phyloP scores from a whole-genome alignment of 2,888 invertebrate genomes.

The Acanthosepion pharaonis region DNA sequence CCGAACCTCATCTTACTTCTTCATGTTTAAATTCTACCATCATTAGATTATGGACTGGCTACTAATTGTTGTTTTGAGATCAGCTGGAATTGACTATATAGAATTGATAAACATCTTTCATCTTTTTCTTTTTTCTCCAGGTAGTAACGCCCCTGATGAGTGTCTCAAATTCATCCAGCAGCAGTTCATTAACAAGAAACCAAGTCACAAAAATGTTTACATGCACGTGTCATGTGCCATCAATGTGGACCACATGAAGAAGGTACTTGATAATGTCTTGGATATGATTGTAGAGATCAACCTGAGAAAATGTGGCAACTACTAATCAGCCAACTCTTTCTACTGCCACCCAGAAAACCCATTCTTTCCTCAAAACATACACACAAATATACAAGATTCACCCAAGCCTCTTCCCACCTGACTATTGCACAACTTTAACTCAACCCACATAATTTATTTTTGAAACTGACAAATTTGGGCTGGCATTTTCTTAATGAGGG shows the following conservation, averaged over 20 bases:
- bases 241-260: constrained; percentile 73
- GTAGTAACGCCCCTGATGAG: constrained; percentile 65
- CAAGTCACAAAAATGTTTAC: constrained; percentile 72
- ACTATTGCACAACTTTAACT: neutral
- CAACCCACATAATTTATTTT: neutral
- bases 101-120: too few relatives aligned
- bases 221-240: constrained; percentile 74
- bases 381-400: neutral
- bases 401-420: neutral
- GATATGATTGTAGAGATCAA: constrained; percentile 69
- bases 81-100: too few relatives aligned
- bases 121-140: constrained; percentile 57
- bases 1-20: too few relatives aligned
- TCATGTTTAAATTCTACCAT: too few relatives aligned
- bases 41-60: too few relatives aligned
- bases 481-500: neutral
- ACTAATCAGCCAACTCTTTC: neutral
- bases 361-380: neutral
- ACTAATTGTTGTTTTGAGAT: too few relatives aligned
- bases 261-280: constrained; percentile 64
- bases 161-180: constrained; percentile 71
- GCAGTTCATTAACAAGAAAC: constrained; percentile 70
- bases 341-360: neutral
- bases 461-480: neutral
- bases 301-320: constrained; percentile 58